Base-by-base conservation (phyloP, 2,113 vertebrate genomes). In the Microtus oregoni region DNA sequence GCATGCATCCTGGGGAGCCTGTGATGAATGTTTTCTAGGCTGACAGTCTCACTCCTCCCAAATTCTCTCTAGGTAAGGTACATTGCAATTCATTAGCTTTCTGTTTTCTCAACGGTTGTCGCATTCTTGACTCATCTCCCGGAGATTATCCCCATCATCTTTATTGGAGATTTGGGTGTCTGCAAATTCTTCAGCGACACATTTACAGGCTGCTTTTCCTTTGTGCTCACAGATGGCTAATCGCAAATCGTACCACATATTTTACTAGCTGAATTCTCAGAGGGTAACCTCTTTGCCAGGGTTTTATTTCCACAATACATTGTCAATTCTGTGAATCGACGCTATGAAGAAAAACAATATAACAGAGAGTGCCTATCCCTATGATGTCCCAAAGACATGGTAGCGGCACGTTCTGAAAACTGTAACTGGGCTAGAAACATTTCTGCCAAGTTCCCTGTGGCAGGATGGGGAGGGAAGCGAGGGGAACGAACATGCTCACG, bases 191-290 rank as follows among this genome's bases (percentile, higher is more conserved):
- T 96, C 44, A 44, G 93, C 82, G 96, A 94, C 88, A 95, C 76
- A 86, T 94, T 96, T 95, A 79, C 79, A 93, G 78, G 79, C 93
- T 95, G 32, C 91, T 97, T 90, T 94, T 52, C 87, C 93, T 96
- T 93, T 93, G 89, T 97, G 93, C 22, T 94, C 94, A 86, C 94
- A 97, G 96, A 93, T 97, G 96, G 93, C 97, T 97, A 94, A 94
- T 96, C 77, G 78, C 72, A 81, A 92, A 92, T 75, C 47, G 86
- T 10, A 88, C 52, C 47, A 26, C 87, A 90, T 68, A 68, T 96
- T 95, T 96, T 86, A 92, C 86, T 86, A 90, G 87, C 96, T 97
- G 79, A 94, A 94, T 93, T 96, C 90, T 96, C 95, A 75, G 88
- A 93, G 94, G 90, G 76, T 55, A 86, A 89, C 35, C 52, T 94